Conservation (phyloP, 2,888 invertebrate species). For the Thecocarcelia acutangulata region DNA sequence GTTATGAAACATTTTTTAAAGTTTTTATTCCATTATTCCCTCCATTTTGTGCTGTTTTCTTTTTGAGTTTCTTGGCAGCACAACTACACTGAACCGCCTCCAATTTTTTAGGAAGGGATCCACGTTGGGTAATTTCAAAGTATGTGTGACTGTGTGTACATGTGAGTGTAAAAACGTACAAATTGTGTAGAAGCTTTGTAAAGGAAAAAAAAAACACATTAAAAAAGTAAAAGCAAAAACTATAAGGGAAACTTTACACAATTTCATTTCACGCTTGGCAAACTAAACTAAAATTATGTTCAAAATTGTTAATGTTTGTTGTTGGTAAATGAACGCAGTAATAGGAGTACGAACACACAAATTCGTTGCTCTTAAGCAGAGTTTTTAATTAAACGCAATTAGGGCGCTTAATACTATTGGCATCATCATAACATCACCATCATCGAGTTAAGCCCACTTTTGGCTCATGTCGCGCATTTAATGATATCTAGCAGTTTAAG, state of each 20-base stretch:
- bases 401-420: conserved; percentile 69
- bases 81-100: conserved; percentile 33
- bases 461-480: conserved; percentile 64
- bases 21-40: conserved; percentile 56
- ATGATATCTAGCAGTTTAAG: conserved; percentile 22
- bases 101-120: conserved; percentile 12
- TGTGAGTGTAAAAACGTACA: not conserved
- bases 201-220: conserved; percentile 12
- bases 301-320: conserved; percentile 42
- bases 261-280: conserved; percentile 68
- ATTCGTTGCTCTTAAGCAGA: conserved; percentile 4
- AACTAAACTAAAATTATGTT: conserved; percentile 59
- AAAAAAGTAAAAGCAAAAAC: conserved; percentile 35
- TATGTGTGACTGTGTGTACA: not conserved
- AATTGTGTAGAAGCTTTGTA: conserved; percentile 49
- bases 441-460: conserved; percentile 63
- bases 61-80: conserved; percentile 40
- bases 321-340: conserved; percentile 31
- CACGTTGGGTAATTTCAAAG: not conserved
- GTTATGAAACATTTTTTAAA: conserved; percentile 66
- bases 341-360: not conserved
- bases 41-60: conserved; percentile 21
- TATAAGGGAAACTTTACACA: conserved; percentile 65
- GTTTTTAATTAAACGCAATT: conserved; percentile 71
- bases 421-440: conserved; percentile 30